Percentiles rank a stretch among this genome's conserved stretches.
Evolutionary conservation across 2,113 vertebrate species (phyloP).

Genomic region (Scomber colias): DNA sequence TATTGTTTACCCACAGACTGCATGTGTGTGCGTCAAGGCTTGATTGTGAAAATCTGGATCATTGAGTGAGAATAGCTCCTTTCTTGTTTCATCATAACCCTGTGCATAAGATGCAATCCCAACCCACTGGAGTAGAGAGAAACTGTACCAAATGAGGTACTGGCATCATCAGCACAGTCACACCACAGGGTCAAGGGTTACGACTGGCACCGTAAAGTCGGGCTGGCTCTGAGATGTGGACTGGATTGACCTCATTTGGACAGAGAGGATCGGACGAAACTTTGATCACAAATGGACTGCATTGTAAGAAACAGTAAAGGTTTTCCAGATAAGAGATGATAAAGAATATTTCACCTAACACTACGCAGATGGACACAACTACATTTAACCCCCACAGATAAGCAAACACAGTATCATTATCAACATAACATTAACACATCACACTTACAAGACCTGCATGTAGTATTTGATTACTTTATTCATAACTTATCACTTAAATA

Average conservation of each 20-base stretch:
- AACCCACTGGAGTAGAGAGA: slow-evolving; percentile 18
- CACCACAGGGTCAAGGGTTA: slow-evolving; percentile 56
- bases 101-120: slow-evolving; percentile 17
- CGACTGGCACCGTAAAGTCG: slow-evolving; percentile 60
- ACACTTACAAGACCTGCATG: too few species aligned
- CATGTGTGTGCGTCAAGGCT: slow-evolving; percentile 3
- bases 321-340: not conserved
- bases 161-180: slow-evolving; percentile 51
- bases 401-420: too few species aligned
- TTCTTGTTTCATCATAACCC: slow-evolving; percentile 34
- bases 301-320: not conserved
- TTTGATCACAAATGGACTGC: not conserved
- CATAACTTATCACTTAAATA: too few species aligned
- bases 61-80: slow-evolving; percentile 14
- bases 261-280: slow-evolving; percentile 4
- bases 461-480: too few species aligned
- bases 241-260: slow-evolving; percentile 48
- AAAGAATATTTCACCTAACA: not conserved
- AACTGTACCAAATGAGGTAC: slow-evolving; percentile 51
- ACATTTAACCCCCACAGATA: too few species aligned
- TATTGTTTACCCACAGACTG: too few species aligned
- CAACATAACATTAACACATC: not conserved
- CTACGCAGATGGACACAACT: not conserved
- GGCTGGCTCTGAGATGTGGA: slow-evolving; percentile 48
- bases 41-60: slow-evolving; percentile 45